Conservation (phyloP, 2,113 vertebrate species). For the Ictidomys tridecemlineatus region DNA sequence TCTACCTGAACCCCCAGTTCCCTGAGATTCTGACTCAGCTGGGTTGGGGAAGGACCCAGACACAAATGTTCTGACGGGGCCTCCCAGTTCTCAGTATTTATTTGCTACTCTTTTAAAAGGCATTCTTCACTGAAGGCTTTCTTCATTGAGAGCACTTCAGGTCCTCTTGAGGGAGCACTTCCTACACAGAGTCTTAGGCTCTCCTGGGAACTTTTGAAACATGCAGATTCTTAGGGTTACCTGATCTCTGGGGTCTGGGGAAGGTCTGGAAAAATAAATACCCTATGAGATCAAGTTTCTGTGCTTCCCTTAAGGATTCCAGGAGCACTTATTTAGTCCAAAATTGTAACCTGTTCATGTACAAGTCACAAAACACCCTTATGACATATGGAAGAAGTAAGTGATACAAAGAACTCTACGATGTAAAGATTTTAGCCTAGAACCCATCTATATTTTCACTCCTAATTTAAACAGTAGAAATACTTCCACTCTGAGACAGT, state of each 20-base stretch:
- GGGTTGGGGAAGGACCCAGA: background rate
- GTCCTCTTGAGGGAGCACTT: background rate
- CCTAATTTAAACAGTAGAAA: background rate
- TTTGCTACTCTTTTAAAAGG: background rate
- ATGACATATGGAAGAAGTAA: background rate
- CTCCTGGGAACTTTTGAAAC: background rate
- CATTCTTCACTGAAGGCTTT: background rate
- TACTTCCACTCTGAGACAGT: background rate
- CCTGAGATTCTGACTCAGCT: background rate
- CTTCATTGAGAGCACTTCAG: background rate
- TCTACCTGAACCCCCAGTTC: background rate
- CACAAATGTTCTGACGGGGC: background rate
- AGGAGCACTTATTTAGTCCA: background rate
- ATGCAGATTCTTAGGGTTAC: background rate
- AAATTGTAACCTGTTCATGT: background rate
- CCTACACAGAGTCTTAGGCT: background rate
- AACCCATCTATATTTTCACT: background rate
- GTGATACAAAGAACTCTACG: conserved; percentile 2
- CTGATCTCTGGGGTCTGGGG: background rate
- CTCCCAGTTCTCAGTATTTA: background rate
- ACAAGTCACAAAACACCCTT: background rate
- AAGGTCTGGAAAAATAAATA: conserved; percentile 26
- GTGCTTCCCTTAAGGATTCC: conserved; percentile 21
- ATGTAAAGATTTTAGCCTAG: background rate
- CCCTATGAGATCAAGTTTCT: background rate